A percentile compares a stretch with the other conserved stretches of the same genome.
Evolutionary conservation across 2,888 invertebrate species (phyloP).

Genomic region (Monoplex corrugatus): DNA sequence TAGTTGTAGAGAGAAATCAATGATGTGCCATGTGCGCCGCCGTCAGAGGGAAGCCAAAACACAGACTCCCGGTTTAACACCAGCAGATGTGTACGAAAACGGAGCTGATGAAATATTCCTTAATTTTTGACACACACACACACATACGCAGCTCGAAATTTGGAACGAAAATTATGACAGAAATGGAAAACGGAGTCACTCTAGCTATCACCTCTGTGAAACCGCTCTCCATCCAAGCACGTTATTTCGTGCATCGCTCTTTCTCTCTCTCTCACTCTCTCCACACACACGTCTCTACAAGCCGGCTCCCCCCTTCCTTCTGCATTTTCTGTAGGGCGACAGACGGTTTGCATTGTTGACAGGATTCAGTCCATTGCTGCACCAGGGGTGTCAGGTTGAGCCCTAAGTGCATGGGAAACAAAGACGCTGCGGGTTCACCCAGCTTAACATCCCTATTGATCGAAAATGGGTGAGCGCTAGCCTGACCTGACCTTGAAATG

Average conservation of each 20-base stretch:
- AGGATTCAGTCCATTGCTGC: not conserved
- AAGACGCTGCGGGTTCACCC: not conserved
- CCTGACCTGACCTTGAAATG: constrained; percentile 42
- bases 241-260: not conserved
- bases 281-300: not conserved
- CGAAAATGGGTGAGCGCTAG: constrained; percentile 19
- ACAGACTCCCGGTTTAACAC: too few species aligned
- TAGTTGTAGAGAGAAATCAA: not conserved
- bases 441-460: constrained; percentile 26
- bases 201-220: not conserved
- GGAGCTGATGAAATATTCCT: too few species aligned
- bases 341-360: constrained; percentile 43
- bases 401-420: not conserved
- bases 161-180: too few species aligned
- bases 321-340: constrained; percentile 10
- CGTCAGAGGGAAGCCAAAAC: not conserved
- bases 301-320: not conserved
- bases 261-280: too few species aligned
- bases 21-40: not conserved
- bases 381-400: constrained; percentile 7
- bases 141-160: too few species aligned
- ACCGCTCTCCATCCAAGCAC: not conserved
- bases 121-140: too few species aligned
- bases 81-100: too few species aligned
- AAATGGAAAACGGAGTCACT: not conserved